These are phyloP conservation scores for Chaetogeoica ovagalla DNA, from an alignment of 2,888 invertebrate genomes.

Conservation along the genomic window DNA sequence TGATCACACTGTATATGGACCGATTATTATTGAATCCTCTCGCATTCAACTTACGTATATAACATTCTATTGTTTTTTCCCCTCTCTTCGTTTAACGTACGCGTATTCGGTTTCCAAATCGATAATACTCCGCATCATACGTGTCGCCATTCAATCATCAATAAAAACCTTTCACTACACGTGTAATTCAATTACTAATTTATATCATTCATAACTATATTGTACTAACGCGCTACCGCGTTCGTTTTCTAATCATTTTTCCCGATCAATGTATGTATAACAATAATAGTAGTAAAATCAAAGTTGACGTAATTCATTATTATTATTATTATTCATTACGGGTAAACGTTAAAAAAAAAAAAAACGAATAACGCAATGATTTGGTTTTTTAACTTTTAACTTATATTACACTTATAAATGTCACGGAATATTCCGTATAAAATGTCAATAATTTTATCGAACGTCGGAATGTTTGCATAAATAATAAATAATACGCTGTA, in stretches of 20 bases:
- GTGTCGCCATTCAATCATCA: neutral
- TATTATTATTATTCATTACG: too few relatives aligned
- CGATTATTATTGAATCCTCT: slow-evolving; percentile 10
- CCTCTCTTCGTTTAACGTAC: neutral
- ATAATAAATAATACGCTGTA: too few relatives aligned
- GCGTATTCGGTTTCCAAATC: slow-evolving; percentile 30
- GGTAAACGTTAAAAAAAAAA: too few relatives aligned
- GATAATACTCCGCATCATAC: neutral
- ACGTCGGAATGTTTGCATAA: too few relatives aligned
- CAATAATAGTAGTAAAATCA: too few relatives aligned
- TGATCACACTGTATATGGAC: neutral
- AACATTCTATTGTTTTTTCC: slow-evolving; percentile 12
- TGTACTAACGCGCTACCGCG: neutral
- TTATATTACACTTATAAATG: too few relatives aligned
- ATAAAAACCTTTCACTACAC: slow-evolving; percentile 19
- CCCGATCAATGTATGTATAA: neutral
- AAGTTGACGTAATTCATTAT: too few relatives aligned
- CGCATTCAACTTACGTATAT: neutral
- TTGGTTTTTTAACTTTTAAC: too few relatives aligned
- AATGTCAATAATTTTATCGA: too few relatives aligned
- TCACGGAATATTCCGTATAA: too few relatives aligned
- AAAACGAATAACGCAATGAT: too few relatives aligned
- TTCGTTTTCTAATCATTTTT: slow-evolving; percentile 12
- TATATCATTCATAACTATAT: neutral
- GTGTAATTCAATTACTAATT: slow-evolving; percentile 9